phyloP scores from a whole-genome alignment of 2,797 vertebrate genomes.

The Graptemys geographica region DNA sequence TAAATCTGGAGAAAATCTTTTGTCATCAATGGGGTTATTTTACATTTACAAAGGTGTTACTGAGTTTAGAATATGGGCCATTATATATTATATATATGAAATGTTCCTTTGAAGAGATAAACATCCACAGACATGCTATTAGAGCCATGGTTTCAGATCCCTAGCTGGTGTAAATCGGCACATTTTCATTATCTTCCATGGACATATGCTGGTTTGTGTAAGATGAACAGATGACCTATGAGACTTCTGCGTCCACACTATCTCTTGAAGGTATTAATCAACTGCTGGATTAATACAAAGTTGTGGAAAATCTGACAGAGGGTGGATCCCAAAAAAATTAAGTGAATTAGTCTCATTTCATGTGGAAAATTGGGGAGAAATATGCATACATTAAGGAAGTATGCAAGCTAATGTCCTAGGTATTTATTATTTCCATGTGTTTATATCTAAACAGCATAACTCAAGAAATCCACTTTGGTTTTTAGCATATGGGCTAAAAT shows the following conservation, averaged over 20 bases:
- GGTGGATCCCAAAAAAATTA: conserved; percentile 69
- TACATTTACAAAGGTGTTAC: not conserved
- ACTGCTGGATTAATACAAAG: conserved; percentile 56
- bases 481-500: conserved; percentile 56
- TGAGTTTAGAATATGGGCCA: not conserved
- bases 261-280: conserved; percentile 52
- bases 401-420: conserved; percentile 68
- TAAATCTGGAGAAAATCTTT: not conserved
- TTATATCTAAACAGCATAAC: conserved; percentile 77
- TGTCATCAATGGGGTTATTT: not conserved
- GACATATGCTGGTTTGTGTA: conserved; percentile 19
- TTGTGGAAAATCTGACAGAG: conserved; percentile 65
- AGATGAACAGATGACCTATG: not conserved
- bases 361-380: conserved; percentile 76
- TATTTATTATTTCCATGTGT: conserved; percentile 79
- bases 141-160: not conserved
- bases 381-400: conserved; percentile 78
- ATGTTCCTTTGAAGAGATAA: not conserved
- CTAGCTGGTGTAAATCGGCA: not conserved
- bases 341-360: conserved; percentile 74
- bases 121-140: not conserved
- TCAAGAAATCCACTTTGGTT: conserved; percentile 57
- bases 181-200: conserved; percentile 12
- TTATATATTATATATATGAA: not conserved
- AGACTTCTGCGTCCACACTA: not conserved